Percentiles rank a stretch among this genome's conserved stretches.
Evolutionary conservation across 2,888 invertebrate genomes (phyloP).

Genomic region (Trissolcus brochymenae): DNA sequence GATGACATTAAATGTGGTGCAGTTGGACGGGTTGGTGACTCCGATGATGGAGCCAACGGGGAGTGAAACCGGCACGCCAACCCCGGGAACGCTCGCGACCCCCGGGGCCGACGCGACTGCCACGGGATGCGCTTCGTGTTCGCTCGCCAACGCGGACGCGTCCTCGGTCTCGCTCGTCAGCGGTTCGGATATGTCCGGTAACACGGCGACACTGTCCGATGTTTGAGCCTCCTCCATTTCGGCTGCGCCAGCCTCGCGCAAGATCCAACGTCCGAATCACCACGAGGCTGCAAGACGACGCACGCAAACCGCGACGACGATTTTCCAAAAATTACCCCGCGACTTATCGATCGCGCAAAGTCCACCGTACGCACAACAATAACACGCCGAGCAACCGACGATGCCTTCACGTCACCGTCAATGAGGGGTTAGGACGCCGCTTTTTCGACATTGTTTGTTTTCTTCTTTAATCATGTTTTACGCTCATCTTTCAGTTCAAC

Average conservation of each 20-base stretch:
- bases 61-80: constrained; percentile 82
- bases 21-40: constrained; percentile 78
- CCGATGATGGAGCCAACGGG: constrained; percentile 88
- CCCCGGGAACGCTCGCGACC: constrained; percentile 70
- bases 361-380: background rate
- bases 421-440: constrained; percentile 5
- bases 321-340: background rate
- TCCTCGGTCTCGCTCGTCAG: constrained; percentile 78
- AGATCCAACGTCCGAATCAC: constrained; percentile 28
- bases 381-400: background rate
- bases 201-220: constrained; percentile 77
- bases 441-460: background rate
- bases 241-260: constrained; percentile 71
- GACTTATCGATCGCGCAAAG: constrained; percentile 31
- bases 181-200: constrained; percentile 77
- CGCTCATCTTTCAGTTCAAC: too few relatives aligned
- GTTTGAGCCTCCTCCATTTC: constrained; percentile 76
- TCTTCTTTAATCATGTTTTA: background rate
- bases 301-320: constrained; percentile 2
- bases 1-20: constrained; percentile 90
- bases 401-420: background rate
- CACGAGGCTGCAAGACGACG: constrained; percentile 3
- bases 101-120: constrained; percentile 64
- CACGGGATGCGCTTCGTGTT: constrained; percentile 73
- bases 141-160: constrained; percentile 69